Evolutionary conservation across 1,140 invertebrate genomes (phyloP).

Genomic region (Archivesica marissinica): DNA sequence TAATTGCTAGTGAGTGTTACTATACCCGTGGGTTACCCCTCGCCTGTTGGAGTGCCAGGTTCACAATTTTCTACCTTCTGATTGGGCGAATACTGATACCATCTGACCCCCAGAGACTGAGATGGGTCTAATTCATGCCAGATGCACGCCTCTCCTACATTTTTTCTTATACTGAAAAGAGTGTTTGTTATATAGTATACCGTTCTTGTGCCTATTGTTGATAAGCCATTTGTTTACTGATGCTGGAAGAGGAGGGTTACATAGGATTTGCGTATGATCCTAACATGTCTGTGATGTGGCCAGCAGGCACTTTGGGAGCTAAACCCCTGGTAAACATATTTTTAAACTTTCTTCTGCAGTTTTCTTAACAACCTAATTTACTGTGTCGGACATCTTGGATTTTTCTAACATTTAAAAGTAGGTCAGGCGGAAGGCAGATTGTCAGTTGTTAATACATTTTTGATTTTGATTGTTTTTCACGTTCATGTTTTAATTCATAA

Average conservation of each 20-base stretch:
- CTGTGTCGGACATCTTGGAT: slow-evolving; percentile 54
- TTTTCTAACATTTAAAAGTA: slow-evolving; percentile 18
- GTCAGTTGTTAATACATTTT: too few relatives aligned
- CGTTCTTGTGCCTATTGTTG: slow-evolving; percentile 42
- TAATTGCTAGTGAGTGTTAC: slow-evolving; percentile 16
- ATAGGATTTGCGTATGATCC: slow-evolving; percentile 60
- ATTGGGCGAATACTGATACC: slow-evolving; percentile 56
- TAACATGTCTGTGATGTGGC: slow-evolving; percentile 53
- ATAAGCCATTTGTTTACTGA: slow-evolving; percentile 62
- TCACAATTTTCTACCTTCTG: slow-evolving; percentile 52
- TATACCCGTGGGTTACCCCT: slow-evolving; percentile 53
- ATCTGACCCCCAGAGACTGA: slow-evolving; percentile 56
- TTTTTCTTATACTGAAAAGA: slow-evolving; percentile 26
- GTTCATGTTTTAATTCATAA: too few relatives aligned
- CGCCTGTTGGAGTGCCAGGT: slow-evolving; percentile 37
- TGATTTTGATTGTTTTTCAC: too few relatives aligned
- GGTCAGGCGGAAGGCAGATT: too few relatives aligned
- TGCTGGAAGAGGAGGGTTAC: slow-evolving; percentile 61
- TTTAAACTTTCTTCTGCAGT: slow-evolving; percentile 13
- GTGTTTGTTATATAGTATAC: slow-evolving; percentile 48
- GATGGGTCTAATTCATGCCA: slow-evolving; percentile 61
- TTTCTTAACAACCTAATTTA: slow-evolving; percentile 22
- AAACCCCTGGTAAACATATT: slow-evolving; percentile 54
- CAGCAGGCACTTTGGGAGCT: slow-evolving; percentile 52
- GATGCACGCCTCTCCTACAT: slow-evolving; percentile 58